Percentiles rank a stretch among this genome's conserved stretches.
phyloP scores from a whole-genome alignment of 2,888 invertebrate genomes.

The Melanotus villosus region DNA sequence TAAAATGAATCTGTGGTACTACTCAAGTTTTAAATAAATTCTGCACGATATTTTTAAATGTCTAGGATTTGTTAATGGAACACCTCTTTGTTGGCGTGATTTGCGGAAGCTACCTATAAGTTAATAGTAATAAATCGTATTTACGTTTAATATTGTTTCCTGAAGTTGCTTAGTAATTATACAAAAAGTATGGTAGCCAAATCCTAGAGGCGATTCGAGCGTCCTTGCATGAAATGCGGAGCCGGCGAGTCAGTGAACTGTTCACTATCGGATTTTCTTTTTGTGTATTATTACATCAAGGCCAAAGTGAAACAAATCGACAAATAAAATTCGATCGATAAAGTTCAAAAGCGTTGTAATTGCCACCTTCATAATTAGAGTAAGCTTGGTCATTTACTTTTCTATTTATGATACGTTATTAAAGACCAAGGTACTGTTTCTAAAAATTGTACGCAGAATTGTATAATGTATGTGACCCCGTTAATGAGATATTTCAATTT shows the following conservation, averaged over 20 bases:
- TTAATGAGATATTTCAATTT: slow-evolving; percentile 14
- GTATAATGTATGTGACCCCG: not conserved
- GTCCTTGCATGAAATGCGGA: slow-evolving; percentile 55
- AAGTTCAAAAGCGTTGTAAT: slow-evolving; percentile 28
- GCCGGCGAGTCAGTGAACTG: slow-evolving; percentile 52
- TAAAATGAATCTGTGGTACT: too few species aligned
- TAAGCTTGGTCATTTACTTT: slow-evolving; percentile 33
- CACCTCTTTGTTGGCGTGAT: too few species aligned
- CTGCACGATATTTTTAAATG: too few species aligned
- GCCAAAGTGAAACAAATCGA: slow-evolving; percentile 16
- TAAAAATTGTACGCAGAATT: not conserved
- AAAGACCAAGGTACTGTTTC: not conserved
- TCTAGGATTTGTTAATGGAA: too few species aligned
- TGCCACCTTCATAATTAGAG: slow-evolving; percentile 14
- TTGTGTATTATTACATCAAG: slow-evolving; percentile 18
- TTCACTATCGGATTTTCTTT: slow-evolving; percentile 26
- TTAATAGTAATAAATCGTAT: not conserved
- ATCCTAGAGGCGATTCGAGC: slow-evolving; percentile 30
- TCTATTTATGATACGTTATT: not conserved
- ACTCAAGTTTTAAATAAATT: too few species aligned
- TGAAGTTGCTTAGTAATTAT: not conserved
- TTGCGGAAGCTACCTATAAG: too few species aligned
- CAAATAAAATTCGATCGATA: slow-evolving; percentile 14
- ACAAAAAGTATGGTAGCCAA: slow-evolving; percentile 8
- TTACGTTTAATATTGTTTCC: slow-evolving; percentile 8